These are phyloP conservation scores for Campylomormyrus tamandua DNA, from an alignment of 2,113 vertebrate species.

Conservation along the genomic window DNA sequence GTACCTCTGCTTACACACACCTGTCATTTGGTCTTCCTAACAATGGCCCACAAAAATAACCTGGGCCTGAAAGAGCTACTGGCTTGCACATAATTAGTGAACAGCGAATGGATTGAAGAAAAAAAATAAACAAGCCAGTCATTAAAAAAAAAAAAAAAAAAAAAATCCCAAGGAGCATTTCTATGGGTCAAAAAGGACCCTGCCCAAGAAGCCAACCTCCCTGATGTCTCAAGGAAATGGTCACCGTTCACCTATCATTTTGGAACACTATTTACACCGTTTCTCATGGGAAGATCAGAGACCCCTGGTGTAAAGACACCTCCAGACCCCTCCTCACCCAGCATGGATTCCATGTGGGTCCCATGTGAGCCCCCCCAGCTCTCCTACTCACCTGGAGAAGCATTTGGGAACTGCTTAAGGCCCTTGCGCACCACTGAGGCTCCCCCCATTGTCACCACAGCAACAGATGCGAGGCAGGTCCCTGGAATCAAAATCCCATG, in stretches of 20 bases:
- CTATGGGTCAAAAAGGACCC: not conserved
- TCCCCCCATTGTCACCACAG: constrained; percentile 11
- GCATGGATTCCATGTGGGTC: not conserved
- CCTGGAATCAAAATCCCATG: not conserved
- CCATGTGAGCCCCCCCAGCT: not conserved
- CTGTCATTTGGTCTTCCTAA: not conserved
- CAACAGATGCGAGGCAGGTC: constrained; percentile 39
- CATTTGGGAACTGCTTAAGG: not conserved
- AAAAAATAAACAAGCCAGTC: not conserved
- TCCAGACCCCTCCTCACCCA: not conserved
- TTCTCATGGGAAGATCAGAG: not conserved
- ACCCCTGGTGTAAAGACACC: not conserved
- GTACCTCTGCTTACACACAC: not conserved
- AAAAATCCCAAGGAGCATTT: not conserved
- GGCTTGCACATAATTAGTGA: not conserved
- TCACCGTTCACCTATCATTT: not conserved
- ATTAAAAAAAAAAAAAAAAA: not conserved
- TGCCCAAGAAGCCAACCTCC: not conserved
- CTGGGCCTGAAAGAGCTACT: not conserved
- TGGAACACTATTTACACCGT: not conserved
- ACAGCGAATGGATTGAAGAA: not conserved
- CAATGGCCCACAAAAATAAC: not conserved
- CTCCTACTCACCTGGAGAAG: not conserved
- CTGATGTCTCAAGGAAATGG: not conserved
- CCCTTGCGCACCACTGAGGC: not conserved